Percentiles rank a stretch among this genome's conserved stretches.
These are phyloP conservation scores for Synanthedon tipuliformis DNA, from an alignment of 2,888 invertebrate genomes.

Conservation along the genomic window DNA sequence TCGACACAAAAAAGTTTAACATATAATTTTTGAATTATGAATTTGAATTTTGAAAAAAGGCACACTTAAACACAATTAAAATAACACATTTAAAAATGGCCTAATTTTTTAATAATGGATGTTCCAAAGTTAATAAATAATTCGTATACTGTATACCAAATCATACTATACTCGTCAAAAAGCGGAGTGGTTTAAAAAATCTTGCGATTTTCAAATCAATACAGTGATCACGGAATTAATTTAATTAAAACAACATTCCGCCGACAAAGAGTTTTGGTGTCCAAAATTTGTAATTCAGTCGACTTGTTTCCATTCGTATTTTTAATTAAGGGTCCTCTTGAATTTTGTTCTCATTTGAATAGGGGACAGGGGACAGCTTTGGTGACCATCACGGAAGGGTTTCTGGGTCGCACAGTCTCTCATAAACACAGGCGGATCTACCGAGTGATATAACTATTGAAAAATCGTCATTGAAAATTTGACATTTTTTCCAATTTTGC, in stretches of 20 bases:
- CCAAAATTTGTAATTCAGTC: constrained; percentile 24
- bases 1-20: no score
- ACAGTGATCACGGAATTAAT: constrained; percentile 17
- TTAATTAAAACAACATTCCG: constrained; percentile 20
- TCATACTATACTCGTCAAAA: no score
- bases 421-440: not conserved
- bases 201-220: not conserved
- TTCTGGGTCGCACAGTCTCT: constrained; percentile 16
- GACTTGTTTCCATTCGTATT: constrained; percentile 29
- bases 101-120: no score
- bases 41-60: no score
- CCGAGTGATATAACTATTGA: no score
- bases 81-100: no score
- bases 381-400: constrained; percentile 22
- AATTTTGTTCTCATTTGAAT: constrained; percentile 46
- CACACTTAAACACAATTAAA: no score
- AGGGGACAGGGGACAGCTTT: constrained; percentile 27
- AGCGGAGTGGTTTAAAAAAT: not conserved
- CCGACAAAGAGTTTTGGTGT: constrained; percentile 7
- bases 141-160: no score
- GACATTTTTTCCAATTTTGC: no score
- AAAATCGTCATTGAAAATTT: no score
- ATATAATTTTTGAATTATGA: no score
- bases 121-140: no score
- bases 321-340: constrained; percentile 41